Conservation (phyloP, 1,140 invertebrate species). For the Drosophila oshimai region DNA sequence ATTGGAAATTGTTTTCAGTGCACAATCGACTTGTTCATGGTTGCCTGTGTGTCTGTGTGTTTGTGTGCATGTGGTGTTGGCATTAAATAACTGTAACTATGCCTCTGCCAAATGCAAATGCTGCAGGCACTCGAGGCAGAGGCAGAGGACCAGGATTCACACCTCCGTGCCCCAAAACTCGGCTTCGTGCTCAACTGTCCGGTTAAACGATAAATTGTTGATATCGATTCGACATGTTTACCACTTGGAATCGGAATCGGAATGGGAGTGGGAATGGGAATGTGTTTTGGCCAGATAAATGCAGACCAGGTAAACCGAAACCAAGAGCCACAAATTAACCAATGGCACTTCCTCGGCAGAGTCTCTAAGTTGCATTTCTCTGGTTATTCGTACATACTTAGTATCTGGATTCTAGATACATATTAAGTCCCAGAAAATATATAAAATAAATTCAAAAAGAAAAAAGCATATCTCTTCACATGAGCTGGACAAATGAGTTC, state of each 20-base stretch:
- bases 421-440: neutral
- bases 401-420: no score
- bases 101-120: slow-evolving; percentile 64
- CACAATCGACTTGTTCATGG: neutral
- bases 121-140: slow-evolving; percentile 13
- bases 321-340: slow-evolving; percentile 48
- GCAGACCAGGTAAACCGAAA: neutral
- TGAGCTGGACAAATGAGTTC: slow-evolving; percentile 19
- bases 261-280: no score
- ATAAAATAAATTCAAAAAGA: neutral
- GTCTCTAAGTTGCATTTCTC: neutral
- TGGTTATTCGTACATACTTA: neutral
- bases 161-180: slow-evolving; percentile 6
- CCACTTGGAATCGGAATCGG: neutral
- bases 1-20: neutral
- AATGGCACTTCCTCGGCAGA: neutral
- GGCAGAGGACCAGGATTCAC: slow-evolving; percentile 8
- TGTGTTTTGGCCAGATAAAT: slow-evolving; percentile 17
- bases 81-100: slow-evolving; percentile 67
- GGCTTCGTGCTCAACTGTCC: slow-evolving; percentile 37
- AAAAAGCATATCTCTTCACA: neutral
- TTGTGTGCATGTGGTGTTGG: slow-evolving; percentile 9
- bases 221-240: slow-evolving; percentile 61
- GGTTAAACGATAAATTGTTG: slow-evolving; percentile 71
- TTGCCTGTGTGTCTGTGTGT: slow-evolving; percentile 1